A percentile compares a stretch with the other conserved stretches of the same genome.
These are phyloP conservation scores for Leuciscus idus DNA, from an alignment of 2,113 vertebrate species.

Conservation along the genomic window DNA sequence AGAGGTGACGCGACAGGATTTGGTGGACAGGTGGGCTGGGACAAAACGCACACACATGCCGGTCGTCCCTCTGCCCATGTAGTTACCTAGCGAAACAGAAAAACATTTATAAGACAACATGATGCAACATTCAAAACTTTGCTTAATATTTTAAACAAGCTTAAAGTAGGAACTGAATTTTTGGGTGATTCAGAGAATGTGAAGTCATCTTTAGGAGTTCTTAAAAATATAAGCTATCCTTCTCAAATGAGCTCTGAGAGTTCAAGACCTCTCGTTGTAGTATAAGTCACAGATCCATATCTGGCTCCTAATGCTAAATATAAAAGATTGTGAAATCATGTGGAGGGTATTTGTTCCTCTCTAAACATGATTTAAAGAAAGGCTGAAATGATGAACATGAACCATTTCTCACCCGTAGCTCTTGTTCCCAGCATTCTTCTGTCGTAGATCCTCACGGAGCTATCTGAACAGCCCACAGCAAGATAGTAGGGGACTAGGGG, in stretches of 20 bases:
- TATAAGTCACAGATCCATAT: neutral
- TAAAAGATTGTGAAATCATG: neutral
- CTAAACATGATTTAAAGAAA: neutral
- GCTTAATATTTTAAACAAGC: neutral
- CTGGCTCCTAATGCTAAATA: neutral
- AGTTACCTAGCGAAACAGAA: conserved; percentile 81
- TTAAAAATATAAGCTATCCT: neutral
- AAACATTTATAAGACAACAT: neutral
- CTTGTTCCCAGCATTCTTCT: conserved; percentile 95
- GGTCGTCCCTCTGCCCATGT: conserved; percentile 89
- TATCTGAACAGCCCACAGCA: conserved; percentile 97
- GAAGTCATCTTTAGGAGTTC: neutral
- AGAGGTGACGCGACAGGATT: conserved; percentile 96
- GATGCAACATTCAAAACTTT: neutral
- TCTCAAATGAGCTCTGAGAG: neutral
- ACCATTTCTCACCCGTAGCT: conserved; percentile 82
- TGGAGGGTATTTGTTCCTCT: neutral
- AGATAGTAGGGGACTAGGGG: conserved; percentile 94
- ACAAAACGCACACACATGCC: conserved; percentile 97
- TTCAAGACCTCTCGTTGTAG: neutral
- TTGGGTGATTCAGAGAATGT: neutral
- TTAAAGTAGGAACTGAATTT: neutral
- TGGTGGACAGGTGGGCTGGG: conserved; percentile 91
- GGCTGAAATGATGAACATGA: neutral
- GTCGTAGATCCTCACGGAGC: conserved; percentile 97